Evolutionary conservation across 2,113 vertebrate species (phyloP).

Genomic region (Brachypodius melanocephalos): DNA sequence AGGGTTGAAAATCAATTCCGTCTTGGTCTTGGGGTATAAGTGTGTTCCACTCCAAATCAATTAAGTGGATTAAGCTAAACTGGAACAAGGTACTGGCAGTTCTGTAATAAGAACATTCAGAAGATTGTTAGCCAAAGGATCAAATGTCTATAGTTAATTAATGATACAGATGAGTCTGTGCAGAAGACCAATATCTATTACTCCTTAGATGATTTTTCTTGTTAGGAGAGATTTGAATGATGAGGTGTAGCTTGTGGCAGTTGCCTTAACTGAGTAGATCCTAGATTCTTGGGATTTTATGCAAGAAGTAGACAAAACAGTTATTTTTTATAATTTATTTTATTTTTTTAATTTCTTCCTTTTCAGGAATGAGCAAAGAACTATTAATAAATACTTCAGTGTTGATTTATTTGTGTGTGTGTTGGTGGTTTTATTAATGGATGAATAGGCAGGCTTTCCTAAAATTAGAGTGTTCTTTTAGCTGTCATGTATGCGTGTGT

Average conservation of each 20-base stretch:
- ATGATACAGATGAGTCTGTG: not conserved
- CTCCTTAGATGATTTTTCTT: not conserved
- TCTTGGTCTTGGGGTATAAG: not conserved
- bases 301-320: not conserved
- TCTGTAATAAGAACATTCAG: not conserved
- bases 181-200: not conserved
- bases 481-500: not conserved
- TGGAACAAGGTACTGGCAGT: not conserved
- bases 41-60: not conserved
- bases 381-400: not conserved
- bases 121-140: not conserved
- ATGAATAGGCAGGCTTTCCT: not conserved
- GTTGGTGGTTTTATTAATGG: not conserved
- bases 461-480: not conserved
- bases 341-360: not conserved
- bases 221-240: not conserved
- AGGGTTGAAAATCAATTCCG: not conserved
- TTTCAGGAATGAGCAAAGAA: not conserved
- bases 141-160: not conserved
- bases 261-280: not conserved
- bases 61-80: not conserved
- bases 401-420: not conserved
- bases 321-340: not conserved
- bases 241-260: not conserved
- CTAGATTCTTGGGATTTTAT: not conserved